A percentile compares a stretch with the other conserved stretches of the same genome.
These are phyloP conservation scores for Hydrotaea diabolus DNA, from an alignment of 2,888 invertebrate genomes.

Conservation along the genomic window DNA sequence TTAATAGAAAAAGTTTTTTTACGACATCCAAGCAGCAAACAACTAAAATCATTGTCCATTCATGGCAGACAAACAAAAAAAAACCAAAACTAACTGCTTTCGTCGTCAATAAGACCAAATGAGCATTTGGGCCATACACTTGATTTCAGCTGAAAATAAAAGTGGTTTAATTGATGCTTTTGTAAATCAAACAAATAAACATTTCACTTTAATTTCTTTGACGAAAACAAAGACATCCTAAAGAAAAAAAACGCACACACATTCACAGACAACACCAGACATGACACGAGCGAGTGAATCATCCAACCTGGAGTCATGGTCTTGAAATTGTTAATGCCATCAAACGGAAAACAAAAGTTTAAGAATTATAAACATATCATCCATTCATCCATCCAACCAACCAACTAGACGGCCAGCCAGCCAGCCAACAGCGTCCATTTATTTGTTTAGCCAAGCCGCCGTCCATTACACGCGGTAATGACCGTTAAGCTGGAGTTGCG, in stretches of 20 bases:
- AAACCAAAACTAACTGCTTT: constrained; percentile 34
- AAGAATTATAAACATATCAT: constrained; percentile 44
- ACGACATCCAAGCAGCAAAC: constrained; percentile 20
- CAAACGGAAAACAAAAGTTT: constrained; percentile 26
- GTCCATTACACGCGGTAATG: not conserved
- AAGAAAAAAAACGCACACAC: not conserved
- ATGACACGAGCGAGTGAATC: not conserved
- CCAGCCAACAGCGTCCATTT: not conserved
- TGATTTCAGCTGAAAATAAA: constrained; percentile 33
- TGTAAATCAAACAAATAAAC: constrained; percentile 50
- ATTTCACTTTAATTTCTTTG: constrained; percentile 39
- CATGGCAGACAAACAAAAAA: constrained; percentile 8
- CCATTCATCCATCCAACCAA: not conserved
- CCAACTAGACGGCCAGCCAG: not conserved
- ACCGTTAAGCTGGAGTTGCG: not conserved
- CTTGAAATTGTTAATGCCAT: constrained; percentile 33
- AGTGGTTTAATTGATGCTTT: constrained; percentile 48
- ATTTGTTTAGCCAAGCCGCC: not conserved
- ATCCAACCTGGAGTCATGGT: not conserved
- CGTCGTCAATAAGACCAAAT: not conserved
- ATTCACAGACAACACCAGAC: not conserved
- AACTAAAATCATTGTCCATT: constrained; percentile 49
- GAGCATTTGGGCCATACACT: constrained; percentile 27
- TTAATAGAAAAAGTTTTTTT: constrained; percentile 26
- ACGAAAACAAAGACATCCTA: not conserved